Conservation (phyloP, 2,797 vertebrate species). For the Oreonectes daqikongensis region DNA sequence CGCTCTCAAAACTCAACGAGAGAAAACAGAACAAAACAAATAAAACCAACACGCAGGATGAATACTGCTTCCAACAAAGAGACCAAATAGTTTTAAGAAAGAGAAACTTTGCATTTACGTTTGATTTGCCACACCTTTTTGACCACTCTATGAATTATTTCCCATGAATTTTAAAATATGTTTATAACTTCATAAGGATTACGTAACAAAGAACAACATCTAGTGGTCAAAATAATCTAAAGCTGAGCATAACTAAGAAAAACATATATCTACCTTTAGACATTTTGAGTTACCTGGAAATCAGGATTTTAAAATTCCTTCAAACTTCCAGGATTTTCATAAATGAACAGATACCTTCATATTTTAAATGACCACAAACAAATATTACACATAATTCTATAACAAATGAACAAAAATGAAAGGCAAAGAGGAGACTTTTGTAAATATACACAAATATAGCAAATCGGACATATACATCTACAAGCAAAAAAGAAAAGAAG, state of each 20-base stretch:
- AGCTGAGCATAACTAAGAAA: background rate
- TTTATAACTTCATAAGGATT: background rate
- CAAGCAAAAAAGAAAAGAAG: slow-evolving; percentile 67
- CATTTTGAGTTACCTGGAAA: background rate
- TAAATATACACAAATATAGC: slow-evolving; percentile 8
- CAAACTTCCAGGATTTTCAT: too few species aligned
- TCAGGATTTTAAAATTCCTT: too few species aligned
- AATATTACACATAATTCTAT: background rate
- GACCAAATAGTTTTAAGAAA: slow-evolving; percentile 7
- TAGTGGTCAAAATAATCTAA: background rate
- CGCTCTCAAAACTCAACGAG: slow-evolving; percentile 51
- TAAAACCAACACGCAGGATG: slow-evolving; percentile 51
- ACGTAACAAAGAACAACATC: background rate
- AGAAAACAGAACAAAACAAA: slow-evolving; percentile 47
- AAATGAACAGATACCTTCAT: too few species aligned
- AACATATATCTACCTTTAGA: background rate
- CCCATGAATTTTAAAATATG: background rate
- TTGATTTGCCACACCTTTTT: background rate
- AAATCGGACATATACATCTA: slow-evolving; percentile 21
- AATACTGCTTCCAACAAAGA: slow-evolving; percentile 36
- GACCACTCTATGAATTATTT: background rate
- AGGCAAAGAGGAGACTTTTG: slow-evolving; percentile 1
- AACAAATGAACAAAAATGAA: slow-evolving; percentile 9
- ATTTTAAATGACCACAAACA: too few species aligned
- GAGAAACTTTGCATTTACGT: background rate